Base-by-base conservation (phyloP, 1,140 invertebrate genomes). In the Manduca sexta region DNA sequence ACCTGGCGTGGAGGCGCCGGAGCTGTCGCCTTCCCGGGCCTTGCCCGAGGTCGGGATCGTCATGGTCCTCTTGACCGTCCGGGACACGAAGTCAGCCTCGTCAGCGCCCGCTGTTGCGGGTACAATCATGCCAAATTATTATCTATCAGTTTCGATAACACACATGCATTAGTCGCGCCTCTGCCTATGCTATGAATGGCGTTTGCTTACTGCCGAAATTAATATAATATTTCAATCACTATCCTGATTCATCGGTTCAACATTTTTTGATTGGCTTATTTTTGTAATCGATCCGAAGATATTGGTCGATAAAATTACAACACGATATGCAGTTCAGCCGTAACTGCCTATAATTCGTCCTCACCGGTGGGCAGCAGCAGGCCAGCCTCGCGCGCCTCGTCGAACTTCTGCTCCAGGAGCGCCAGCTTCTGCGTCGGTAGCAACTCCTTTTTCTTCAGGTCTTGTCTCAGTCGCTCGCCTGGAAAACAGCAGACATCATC, bases 341-440 rank as follows among this genome's bases (percentile, higher is more conserved):
- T n/a, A 13, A 2, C 18, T 16, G 5, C 13, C n/a, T 38, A 17
- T 42, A 31, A 34, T 33, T 30, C 15, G 11, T 30, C 57, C 59
- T 83, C 77, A 64, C 94, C 95, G 40, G 94, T 91, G 8, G 93
- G 92, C 61, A 97, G 68, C 67, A 97, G 82, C 38, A 94, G 89
- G 0, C 94, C 95, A 11, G 93, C 91, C 29, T 90, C 90, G 62
- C 91, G 91, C 16, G 95, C 89, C 76, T 97, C 94, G 84, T 97
- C 95, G 84, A 98, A 97, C 77, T 93, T 95, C 46, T 91, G 89
- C 60, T 94, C 91, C 13, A 98, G 76, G 55, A 90, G 71, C 46
- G 89, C 90, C 78, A 96, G 91, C 91, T 95, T 97, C 11, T 92
- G 88, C 38, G 92, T 90, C 6, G 95, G 93, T 45, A 98, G 89